phyloP scores from a whole-genome alignment of 2,797 vertebrate genomes.

The Pseudomugil gertrudae region DNA sequence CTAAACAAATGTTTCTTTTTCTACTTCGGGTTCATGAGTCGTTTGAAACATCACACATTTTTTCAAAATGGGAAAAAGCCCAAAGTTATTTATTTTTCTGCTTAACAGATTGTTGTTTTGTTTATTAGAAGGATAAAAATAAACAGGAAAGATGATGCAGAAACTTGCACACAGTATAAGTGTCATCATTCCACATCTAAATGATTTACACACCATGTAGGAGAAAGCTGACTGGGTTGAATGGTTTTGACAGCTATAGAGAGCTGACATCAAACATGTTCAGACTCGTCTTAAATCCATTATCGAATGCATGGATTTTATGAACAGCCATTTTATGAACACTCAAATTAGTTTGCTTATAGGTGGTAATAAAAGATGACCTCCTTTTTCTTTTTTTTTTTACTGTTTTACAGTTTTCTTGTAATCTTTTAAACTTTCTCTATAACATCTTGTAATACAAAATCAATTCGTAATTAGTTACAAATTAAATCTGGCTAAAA shows the following conservation, averaged over 20 bases:
- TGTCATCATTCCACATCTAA: background rate
- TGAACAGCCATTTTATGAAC: too few species aligned
- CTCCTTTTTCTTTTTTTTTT: background rate
- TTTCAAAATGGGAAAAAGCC: background rate
- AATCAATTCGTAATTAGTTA: background rate
- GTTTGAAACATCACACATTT: background rate
- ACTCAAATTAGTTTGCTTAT: background rate
- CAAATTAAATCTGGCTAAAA: background rate
- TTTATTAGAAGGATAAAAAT: background rate
- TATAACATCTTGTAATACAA: background rate
- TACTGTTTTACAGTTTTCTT: background rate
- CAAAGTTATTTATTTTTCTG: background rate
- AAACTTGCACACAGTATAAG: background rate
- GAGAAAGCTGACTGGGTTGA: background rate
- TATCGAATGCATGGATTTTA: background rate
- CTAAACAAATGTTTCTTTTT: background rate
- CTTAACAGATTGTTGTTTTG: background rate
- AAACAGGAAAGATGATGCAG: background rate
- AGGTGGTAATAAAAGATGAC: background rate
- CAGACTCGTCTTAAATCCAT: background rate
- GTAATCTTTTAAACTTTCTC: too few species aligned
- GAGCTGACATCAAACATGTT: background rate
- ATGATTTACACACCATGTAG: background rate
- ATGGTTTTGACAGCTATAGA: background rate
- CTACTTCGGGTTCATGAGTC: background rate